Conservation (phyloP, 2,797 vertebrate genomes). For the Clarias laeviceps region DNA sequence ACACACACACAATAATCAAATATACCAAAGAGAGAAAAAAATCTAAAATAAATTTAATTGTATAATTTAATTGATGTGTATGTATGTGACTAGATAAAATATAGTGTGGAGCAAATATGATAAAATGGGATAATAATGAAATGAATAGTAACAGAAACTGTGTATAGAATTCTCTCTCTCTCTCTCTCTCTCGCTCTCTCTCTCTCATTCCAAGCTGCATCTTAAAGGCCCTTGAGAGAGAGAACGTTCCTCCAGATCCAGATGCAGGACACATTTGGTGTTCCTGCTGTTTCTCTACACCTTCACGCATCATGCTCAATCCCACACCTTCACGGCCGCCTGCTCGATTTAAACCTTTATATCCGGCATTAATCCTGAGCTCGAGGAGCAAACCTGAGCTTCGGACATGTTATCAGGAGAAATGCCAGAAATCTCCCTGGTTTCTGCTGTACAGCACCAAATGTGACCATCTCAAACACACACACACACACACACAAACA, state of each 20-base stretch:
- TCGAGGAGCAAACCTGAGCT: constrained; percentile 70
- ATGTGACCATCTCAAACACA: constrained; percentile 38
- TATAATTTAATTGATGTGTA: not conserved
- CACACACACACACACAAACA: constrained; percentile 37
- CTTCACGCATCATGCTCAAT: constrained; percentile 61
- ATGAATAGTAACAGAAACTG: not conserved
- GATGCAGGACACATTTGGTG: not conserved
- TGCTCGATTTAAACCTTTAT: constrained; percentile 75
- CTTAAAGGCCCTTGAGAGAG: not conserved
- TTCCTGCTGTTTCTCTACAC: not conserved
- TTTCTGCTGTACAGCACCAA: not conserved
- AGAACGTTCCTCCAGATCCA: not conserved
- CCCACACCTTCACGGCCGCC: constrained; percentile 72
- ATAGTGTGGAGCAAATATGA: not conserved
- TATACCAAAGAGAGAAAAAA: not conserved
- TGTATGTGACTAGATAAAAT: not conserved
- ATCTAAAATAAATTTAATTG: too few species aligned
- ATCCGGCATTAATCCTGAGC: constrained; percentile 78
- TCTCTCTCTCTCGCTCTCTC: constrained; percentile 8
- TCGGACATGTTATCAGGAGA: constrained; percentile 68
- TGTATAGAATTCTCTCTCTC: not conserved
- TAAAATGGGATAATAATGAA: not conserved
- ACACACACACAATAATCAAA: not conserved
- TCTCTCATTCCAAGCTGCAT: not conserved
- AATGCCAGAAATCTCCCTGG: constrained; percentile 31